Evolutionary conservation across 2,797 vertebrate genomes (phyloP), one percentile per base, ranked within the genome.

Genomic region (Psittacula echo): DNA sequence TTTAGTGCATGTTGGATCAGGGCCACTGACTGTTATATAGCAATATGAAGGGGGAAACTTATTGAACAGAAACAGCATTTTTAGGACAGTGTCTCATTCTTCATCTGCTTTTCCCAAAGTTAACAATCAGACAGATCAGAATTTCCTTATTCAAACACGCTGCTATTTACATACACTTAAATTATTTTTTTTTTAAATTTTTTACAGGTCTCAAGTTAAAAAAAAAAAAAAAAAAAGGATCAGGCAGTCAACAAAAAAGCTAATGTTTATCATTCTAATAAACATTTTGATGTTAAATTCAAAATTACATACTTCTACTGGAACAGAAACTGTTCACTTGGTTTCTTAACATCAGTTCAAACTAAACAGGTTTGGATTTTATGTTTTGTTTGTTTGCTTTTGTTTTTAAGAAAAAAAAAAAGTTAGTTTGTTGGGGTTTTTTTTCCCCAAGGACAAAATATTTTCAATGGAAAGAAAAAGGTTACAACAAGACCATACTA

Each of bases 1-100:
- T 41, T 88, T 12, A 94, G 64, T 29, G 47, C 60, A 13, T 45
- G n/a, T 61, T 96, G 94, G 93, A 89, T 61, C 45, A 71, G 53
- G 65, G 85, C 80, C 93, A 96, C 67, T 47, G 48, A 34, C 60
- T 74, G 64, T 80, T 90, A 11, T 17, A 30, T 10, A 64, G 74
- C 20, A 73, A 23, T 48, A 18, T 3, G 30, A 74, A 80, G n/a
- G 60, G 48, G 64, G 45, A 86, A 89, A 32, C 30, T 30, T 56
- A 34, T 0, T 39, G 71, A 93, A 73, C 9, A 66, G 80, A 54
- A 53, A 51, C 24, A 76, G n/a, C 18, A 8, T 85, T 83, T 56
- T 61, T 34, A 88, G 68, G 53, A 76, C 75, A 83, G 64, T 13
- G 62, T 87, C 86, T 90, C 48, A 26, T 82, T 88, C 85, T 58